A percentile compares a stretch with the other conserved stretches of the same genome.
These are phyloP conservation scores for Nebria ingens DNA, from an alignment of 1,140 invertebrate genomes.

Conservation along the genomic window DNA sequence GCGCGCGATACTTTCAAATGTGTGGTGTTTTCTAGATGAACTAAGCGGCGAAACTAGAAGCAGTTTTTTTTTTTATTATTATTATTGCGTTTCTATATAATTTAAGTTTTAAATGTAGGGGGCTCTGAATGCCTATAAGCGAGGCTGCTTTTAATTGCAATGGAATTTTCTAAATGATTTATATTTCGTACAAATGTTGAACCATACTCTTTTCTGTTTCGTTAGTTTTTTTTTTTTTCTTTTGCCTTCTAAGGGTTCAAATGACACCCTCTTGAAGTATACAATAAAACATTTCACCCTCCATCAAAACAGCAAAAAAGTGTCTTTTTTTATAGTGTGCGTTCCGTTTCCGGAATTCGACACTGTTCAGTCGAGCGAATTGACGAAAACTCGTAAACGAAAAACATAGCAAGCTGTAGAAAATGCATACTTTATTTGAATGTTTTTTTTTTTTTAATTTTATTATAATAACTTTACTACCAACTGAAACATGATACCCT, in stretches of 20 bases:
- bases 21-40: not conserved
- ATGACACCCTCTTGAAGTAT: too few relatives aligned
- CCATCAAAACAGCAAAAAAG: not conserved
- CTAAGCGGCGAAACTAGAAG: not conserved
- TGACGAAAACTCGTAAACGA: not conserved
- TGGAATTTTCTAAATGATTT: not conserved
- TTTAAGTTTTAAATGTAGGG: slow-evolving; percentile 1
- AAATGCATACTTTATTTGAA: too few relatives aligned
- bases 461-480: too few relatives aligned
- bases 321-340: not conserved
- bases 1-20: not conserved
- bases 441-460: too few relatives aligned
- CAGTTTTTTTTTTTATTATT: not conserved
- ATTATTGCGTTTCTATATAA: not conserved
- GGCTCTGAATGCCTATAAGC: not conserved
- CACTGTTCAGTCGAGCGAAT: not conserved
- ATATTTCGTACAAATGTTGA: too few relatives aligned
- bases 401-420: too few relatives aligned
- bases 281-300: not conserved
- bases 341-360: not conserved
- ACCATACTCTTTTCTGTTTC: too few relatives aligned
- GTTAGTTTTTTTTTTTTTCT: too few relatives aligned
- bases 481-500: too few relatives aligned
- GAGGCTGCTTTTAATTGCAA: not conserved
- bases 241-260: too few relatives aligned